Percentiles rank a stretch among this genome's conserved stretches.
Conservation (phyloP, 2,888 invertebrate genomes). For the Microctonus brassicae region DNA sequence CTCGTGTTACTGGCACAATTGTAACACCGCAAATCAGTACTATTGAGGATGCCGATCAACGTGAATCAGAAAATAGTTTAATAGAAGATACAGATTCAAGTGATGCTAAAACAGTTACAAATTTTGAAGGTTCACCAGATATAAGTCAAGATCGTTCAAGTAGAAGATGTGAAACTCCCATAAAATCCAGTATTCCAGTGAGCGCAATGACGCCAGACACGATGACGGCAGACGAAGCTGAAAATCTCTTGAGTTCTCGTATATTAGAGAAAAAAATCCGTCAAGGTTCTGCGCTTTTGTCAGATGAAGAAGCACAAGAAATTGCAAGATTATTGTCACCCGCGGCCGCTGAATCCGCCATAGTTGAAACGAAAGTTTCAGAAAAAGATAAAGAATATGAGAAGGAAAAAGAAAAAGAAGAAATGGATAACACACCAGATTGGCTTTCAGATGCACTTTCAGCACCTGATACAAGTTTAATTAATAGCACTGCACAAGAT, state of each 20-base stretch:
- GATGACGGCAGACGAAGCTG: constrained; percentile 91
- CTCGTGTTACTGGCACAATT: constrained; percentile 39
- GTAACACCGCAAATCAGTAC: neutral
- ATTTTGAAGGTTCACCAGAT: constrained; percentile 50
- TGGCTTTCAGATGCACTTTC: constrained; percentile 75
- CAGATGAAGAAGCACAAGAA: constrained; percentile 92
- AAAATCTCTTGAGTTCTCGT: constrained; percentile 86
- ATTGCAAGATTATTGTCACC: constrained; percentile 85
- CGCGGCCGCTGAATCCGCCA: constrained; percentile 46
- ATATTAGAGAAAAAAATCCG: constrained; percentile 65
- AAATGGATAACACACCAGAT: constrained; percentile 69
- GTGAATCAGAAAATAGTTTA: constrained; percentile 51
- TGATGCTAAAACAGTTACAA: constrained; percentile 60
- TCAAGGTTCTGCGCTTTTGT: constrained; percentile 82
- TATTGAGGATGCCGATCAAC: constrained; percentile 40
- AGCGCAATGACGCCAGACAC: constrained; percentile 70
- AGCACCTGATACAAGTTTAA: constrained; percentile 70
- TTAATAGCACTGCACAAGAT: constrained; percentile 65
- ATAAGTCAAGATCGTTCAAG: constrained; percentile 48
- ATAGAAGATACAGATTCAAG: constrained; percentile 60
- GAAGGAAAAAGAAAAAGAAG: constrained; percentile 69
- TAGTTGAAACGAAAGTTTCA: constrained; percentile 54
- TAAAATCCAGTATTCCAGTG: constrained; percentile 38
- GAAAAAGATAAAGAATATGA: constrained; percentile 71
- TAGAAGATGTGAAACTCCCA: constrained; percentile 50